A percentile compares a stretch with the other conserved stretches of the same genome.
phyloP scores from a whole-genome alignment of 2,113 vertebrate genomes.

The Oceanodroma tethys region DNA sequence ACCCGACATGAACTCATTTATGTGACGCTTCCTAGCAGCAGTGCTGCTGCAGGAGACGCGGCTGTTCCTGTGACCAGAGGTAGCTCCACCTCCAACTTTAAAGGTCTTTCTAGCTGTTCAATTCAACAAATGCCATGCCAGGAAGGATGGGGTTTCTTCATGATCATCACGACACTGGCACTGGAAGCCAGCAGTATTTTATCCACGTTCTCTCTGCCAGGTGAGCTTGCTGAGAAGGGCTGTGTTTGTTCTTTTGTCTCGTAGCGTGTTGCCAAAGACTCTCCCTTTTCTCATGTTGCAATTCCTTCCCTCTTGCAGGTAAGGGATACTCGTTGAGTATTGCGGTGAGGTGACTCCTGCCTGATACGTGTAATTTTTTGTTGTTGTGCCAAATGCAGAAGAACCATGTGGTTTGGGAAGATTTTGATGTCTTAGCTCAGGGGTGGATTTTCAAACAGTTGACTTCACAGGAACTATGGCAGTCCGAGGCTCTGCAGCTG shows the following conservation, averaged over 20 bases:
- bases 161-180: background rate
- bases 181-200: background rate
- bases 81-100: background rate
- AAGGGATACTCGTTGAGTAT: background rate
- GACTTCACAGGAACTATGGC: background rate
- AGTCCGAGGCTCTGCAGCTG: background rate
- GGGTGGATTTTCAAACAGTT: background rate
- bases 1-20: conserved; percentile 26
- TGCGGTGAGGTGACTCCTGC: background rate
- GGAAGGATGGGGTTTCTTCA: background rate
- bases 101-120: background rate
- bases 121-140: background rate
- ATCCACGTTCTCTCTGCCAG: background rate
- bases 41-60: background rate
- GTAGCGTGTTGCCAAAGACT: background rate
- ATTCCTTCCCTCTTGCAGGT: background rate
- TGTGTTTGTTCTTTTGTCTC: background rate
- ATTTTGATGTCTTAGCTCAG: background rate
- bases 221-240: background rate
- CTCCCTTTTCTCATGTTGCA: background rate
- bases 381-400: background rate
- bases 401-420: background rate
- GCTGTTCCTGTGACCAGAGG: background rate
- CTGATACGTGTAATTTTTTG: background rate
- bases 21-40: conserved; percentile 21